Base-by-base conservation (phyloP, 2,888 invertebrate species). In the Oligia latruncula region DNA sequence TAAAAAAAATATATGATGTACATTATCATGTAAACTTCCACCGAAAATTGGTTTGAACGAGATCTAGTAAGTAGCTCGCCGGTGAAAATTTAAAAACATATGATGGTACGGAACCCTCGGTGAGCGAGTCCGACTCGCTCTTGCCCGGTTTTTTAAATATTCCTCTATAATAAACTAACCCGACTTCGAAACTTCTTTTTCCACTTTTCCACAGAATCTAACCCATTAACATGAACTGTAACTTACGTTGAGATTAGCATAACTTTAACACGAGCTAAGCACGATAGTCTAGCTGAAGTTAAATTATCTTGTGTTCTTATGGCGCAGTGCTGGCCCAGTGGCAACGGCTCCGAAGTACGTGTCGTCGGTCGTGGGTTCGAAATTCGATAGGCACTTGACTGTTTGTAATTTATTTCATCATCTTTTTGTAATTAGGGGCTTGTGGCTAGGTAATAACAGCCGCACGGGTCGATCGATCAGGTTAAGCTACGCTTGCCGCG, bases 191-290 rank as follows among this genome's bases (percentile, higher is more conserved):
- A 82, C 67, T 81, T 71, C 86, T 73, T 88, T 78, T 88, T 71
- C 71, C 74, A 65, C 70, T 87, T 89, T 88, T 78, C 74, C 46
- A 77, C 74, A 83, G 73, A 78, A 78, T 81, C 70, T 84, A 81
- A 85, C 88, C 82, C 62, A 90, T 88, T 88, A 86, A 78, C 86
- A 79, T 81, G 82, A 81, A 85, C 71, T 74, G 71, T 78, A 89
- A 88, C 77, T 88, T 74, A 88, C 73, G 81, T 83, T 81, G 13
- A 77, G 77, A 88, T 90, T 88, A 89, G 73, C 83, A 80, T 83
- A 86, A 78, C 74, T 66, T 79, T 82, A 85, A 83, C 74, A 82
- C 49, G 74, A 82, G 78, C 71, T 70, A 77, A 65, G 71, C 71
- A 58, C 72, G 75, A 77, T 71, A 75, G 73, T 43, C 29, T 23